Percentiles rank a stretch among this genome's conserved stretches.
Conservation (phyloP, 2,888 invertebrate species). For the Celastrina argiolus region DNA sequence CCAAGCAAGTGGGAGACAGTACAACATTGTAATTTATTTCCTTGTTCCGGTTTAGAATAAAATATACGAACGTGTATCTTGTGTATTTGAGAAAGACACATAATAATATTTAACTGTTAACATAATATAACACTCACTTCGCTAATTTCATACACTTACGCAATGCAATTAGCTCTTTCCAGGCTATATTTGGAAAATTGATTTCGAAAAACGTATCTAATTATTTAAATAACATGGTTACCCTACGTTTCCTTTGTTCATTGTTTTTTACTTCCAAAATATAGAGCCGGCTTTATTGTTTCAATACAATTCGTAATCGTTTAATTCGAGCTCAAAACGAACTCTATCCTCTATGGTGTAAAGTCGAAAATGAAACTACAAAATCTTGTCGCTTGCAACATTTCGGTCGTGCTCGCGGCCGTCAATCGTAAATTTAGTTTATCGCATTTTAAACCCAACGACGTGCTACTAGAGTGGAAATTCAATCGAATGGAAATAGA, state of each 20-base stretch:
- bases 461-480: conserved; percentile 20
- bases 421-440: conserved; percentile 24
- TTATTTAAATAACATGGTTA: conserved; percentile 8
- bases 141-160: conserved; percentile 1
- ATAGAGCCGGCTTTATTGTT: conserved; percentile 27
- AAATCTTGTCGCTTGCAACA: neutral
- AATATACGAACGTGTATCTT: neutral
- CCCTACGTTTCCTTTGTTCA: conserved; percentile 25
- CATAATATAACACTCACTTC: neutral
- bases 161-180: neutral
- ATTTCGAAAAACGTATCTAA: neutral
- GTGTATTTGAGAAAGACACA: neutral
- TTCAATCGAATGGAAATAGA: conserved; percentile 16
- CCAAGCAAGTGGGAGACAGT: no score
- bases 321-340: neutral
- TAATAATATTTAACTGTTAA: neutral
- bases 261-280: conserved; percentile 24
- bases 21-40: no score
- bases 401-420: neutral
- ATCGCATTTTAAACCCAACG: conserved; percentile 27
- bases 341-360: neutral
- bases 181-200: neutral
- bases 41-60: neutral
- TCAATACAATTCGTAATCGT: conserved; percentile 30
- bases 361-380: neutral